These are phyloP conservation scores for Neelides folsomi DNA, from an alignment of 2,888 invertebrate species.

Conservation along the genomic window DNA sequence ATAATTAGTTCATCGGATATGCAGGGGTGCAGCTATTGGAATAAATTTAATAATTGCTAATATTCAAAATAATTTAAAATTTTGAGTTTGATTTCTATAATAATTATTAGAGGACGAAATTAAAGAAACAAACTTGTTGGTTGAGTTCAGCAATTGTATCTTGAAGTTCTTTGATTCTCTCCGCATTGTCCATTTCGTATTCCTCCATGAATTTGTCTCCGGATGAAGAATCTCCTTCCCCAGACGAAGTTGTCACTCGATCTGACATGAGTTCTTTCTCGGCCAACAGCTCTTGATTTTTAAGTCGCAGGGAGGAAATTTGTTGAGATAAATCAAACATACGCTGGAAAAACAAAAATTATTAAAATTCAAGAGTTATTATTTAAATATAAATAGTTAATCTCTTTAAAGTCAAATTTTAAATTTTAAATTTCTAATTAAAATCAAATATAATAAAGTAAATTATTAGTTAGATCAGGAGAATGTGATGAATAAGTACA, in stretches of 20 bases:
- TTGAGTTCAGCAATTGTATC: slow-evolving; percentile 84
- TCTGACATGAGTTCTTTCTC: slow-evolving; percentile 80
- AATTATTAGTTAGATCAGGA: no score
- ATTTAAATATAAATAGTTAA: no score
- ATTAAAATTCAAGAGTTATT: slow-evolving; percentile 6
- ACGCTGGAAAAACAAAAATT: slow-evolving; percentile 18
- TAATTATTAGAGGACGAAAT: neutral
- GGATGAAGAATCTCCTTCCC: slow-evolving; percentile 12
- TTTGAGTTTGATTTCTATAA: no score
- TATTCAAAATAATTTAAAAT: neutral
- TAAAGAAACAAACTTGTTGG: slow-evolving; percentile 61
- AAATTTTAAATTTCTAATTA: no score
- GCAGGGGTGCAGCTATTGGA: neutral
- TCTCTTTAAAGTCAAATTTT: no score
- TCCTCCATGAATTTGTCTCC: slow-evolving; percentile 24
- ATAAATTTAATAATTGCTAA: neutral
- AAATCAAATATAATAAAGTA: neutral
- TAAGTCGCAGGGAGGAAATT: slow-evolving; percentile 29
- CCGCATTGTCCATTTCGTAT: slow-evolving; percentile 28
- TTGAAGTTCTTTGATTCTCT: slow-evolving; percentile 46
- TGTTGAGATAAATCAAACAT: slow-evolving; percentile 31
- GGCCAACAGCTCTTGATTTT: slow-evolving; percentile 90
- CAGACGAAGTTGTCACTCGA: slow-evolving; percentile 31
- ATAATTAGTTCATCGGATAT: no score
- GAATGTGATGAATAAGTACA: no score